A percentile compares a stretch with the other conserved stretches of the same genome.
Conservation (phyloP, 2,888 invertebrate genomes). For the Athripsodes cinereus region DNA sequence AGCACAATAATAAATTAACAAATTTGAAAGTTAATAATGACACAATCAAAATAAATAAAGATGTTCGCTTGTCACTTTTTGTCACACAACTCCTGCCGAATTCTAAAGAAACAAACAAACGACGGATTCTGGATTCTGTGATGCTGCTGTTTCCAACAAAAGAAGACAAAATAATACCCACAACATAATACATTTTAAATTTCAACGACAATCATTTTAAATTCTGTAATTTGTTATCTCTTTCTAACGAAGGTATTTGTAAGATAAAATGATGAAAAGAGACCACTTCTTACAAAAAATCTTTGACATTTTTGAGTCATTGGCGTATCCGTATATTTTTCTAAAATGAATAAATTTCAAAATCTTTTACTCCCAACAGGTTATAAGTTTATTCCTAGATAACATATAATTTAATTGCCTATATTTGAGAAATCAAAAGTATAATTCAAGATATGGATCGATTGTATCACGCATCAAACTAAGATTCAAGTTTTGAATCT, state of each 20-base stretch:
- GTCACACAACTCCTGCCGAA: not conserved
- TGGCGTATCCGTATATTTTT: no score
- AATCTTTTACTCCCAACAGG: no score
- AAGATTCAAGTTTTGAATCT: no score
- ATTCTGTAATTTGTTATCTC: not conserved
- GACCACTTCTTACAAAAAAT: no score
- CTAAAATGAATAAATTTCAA: no score
- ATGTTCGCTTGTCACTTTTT: not conserved
- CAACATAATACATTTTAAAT: not conserved
- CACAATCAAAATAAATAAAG: slow-evolving; percentile 2
- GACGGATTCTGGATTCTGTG: not conserved
- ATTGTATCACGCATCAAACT: no score
- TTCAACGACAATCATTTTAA: not conserved
- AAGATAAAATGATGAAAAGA: no score
- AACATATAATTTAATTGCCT: no score
- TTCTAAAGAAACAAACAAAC: not conserved
- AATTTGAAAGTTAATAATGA: slow-evolving; percentile 2
- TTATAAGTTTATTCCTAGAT: no score
- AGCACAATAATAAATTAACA: not conserved
- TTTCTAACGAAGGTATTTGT: not conserved
- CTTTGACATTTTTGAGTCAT: no score
- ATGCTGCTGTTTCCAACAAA: not conserved
- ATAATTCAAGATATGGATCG: no score
- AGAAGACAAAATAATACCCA: not conserved
- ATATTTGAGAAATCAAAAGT: no score